Base-by-base conservation (phyloP, 2,888 invertebrate genomes). In the Seladonia tumulorum region DNA sequence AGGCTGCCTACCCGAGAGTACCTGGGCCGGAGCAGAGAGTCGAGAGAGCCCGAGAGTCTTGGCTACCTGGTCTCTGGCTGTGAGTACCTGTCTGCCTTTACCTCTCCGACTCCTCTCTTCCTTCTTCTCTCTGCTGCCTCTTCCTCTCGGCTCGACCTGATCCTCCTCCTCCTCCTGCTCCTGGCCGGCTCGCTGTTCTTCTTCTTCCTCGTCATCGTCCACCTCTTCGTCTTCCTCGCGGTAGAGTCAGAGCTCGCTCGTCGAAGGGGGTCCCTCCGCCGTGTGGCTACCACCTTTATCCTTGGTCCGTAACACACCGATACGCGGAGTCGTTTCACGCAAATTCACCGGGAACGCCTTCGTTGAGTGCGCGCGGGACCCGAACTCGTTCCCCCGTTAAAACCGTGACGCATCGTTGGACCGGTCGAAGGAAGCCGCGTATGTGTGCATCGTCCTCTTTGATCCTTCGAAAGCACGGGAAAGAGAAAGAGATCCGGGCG, bases 321-420 rank as follows among this genome's bases (percentile, higher is more conserved):
- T 85, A 84, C 82, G 84, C 81, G 77, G 86, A 89, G 90, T 93
- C 92, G 93, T 93, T 94, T 94, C 94, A 94, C 94, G 94, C 94
- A 92, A 93, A 94, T 93, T 93, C 93, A 91, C 82, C 90, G 85
- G 91, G 90, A 90, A 90, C 92, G 92, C 91, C 92, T 89, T 84
- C 89, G 88, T 89, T 76, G 87, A 89, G 76, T 77, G 87, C 68
- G 63, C 68, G 66, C 68, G 63, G 76, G 66, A 79, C 76, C 85
- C 86, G 88, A 89, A 91, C 92, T 89, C 86, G 89, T 89, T 89
- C 89, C 90, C 79, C 89, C 81, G 88, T 91, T 90, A 92, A 93
- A 93, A 90, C 91, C 93, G 91, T 93, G 92, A 93, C 93, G 93
- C 91, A 88, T 89, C 88, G 83, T 85, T 85, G 76, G 89, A 87